A percentile compares a stretch with the other conserved stretches of the same genome.
phyloP scores from a whole-genome alignment of 53 echinoderm and acorn worm species.

The Astropecten irregularis region DNA sequence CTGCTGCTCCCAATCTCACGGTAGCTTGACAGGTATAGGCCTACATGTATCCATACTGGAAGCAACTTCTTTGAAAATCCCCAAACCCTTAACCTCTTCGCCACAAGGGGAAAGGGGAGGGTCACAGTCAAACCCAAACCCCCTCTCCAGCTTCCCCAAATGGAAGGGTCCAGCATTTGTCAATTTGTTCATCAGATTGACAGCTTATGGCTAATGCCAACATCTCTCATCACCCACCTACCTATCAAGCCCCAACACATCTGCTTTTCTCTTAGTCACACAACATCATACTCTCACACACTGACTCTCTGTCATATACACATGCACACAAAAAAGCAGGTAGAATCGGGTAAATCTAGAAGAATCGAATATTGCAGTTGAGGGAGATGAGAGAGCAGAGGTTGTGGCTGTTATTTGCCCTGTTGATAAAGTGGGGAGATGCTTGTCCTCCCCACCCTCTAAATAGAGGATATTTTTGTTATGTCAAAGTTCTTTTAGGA shows the following conservation, averaged over 20 bases:
- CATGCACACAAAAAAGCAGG: not conserved
- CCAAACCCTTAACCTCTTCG: not conserved
- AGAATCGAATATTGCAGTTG: too few species aligned
- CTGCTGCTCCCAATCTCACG: too few species aligned
- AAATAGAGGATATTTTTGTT: too few species aligned
- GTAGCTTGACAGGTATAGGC: too few species aligned
- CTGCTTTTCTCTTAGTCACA: slow-evolving; percentile 50
- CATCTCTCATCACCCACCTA: slow-evolving; percentile 28
- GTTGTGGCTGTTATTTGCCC: not conserved
- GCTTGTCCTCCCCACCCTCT: not conserved
- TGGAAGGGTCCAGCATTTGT: slow-evolving; percentile 19
- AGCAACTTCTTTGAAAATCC: not conserved
- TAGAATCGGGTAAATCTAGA: slow-evolving; percentile 16
- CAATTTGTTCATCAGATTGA: slow-evolving; percentile 27
- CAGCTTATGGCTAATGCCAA: slow-evolving; percentile 22
- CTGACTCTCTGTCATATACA: too few species aligned
- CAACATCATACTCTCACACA: too few species aligned
- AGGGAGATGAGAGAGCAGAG: too few species aligned
- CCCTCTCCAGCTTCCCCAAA: not conserved
- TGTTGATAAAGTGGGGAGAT: not conserved
- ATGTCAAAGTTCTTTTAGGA: too few species aligned
- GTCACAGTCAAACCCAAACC: not conserved
- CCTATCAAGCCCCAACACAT: slow-evolving; percentile 22
- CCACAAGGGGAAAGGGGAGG: slow-evolving; percentile 3
- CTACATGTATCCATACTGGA: too few species aligned